These are phyloP conservation scores for Zootoca vivipara DNA, from an alignment of 2,113 vertebrate genomes.

Conservation along the genomic window DNA sequence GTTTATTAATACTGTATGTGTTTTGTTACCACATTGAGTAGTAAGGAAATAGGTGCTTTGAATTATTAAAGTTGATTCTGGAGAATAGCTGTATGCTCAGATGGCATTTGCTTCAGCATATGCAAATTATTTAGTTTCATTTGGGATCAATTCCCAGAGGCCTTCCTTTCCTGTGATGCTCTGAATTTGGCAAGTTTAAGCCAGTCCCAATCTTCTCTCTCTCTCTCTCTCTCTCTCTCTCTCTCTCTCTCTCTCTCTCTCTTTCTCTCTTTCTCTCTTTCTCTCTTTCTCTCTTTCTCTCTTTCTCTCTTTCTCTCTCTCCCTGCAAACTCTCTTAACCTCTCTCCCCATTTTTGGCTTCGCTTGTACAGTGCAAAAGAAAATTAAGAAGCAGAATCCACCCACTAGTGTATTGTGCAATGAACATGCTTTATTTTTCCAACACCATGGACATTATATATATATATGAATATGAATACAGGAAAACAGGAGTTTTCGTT, in stretches of 20 bases:
- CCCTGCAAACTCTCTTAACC: background rate
- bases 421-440: conserved; percentile 45
- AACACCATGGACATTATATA: conserved; percentile 19
- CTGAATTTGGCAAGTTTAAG: conserved; percentile 78
- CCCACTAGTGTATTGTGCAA: conserved; percentile 27
- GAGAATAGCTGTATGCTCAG: conserved; percentile 74
- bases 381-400: conserved; percentile 42
- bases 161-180: conserved; percentile 79
- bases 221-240: conserved; percentile 13
- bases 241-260: background rate
- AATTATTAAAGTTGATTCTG: conserved; percentile 83
- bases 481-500: conserved; percentile 6
- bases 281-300: background rate
- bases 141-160: conserved; percentile 86
- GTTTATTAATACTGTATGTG: conserved; percentile 65
- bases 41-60: conserved; percentile 78
- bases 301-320: background rate
- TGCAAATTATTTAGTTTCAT: conserved; percentile 88
- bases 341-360: conserved; percentile 32
- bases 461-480: background rate
- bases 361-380: conserved; percentile 56
- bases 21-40: conserved; percentile 55
- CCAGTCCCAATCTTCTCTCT: conserved; percentile 34
- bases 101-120: conserved; percentile 81
- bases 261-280: background rate